phyloP scores from a whole-genome alignment of 2,888 invertebrate species.

The Hesperia comma region DNA sequence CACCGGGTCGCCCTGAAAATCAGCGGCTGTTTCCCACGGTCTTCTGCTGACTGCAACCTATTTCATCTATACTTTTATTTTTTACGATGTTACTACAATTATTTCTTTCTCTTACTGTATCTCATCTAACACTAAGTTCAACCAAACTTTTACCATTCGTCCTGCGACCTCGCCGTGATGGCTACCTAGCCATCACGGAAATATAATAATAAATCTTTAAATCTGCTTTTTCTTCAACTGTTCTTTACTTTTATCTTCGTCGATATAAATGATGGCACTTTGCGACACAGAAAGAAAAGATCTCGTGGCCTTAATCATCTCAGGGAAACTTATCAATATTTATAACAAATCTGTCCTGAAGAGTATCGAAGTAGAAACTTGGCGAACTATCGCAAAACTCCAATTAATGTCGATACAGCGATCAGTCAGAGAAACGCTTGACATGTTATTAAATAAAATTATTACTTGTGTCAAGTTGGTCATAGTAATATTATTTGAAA shows the following conservation, averaged over 20 bases:
- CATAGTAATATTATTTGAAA: background rate
- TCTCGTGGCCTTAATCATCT: conserved; percentile 1
- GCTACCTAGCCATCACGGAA: too few species aligned
- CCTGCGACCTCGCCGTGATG: too few species aligned
- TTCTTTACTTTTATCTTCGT: background rate
- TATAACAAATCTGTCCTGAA: conserved; percentile 20
- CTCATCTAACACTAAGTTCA: too few species aligned
- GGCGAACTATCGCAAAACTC: conserved; percentile 18
- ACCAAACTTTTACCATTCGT: too few species aligned
- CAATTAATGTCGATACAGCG: conserved; percentile 24
- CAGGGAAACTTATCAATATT: conserved; percentile 26
- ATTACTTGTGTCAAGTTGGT: background rate
- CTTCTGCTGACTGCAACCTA: too few species aligned
- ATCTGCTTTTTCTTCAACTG: too few species aligned
- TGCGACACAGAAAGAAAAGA: background rate
- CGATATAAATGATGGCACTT: background rate
- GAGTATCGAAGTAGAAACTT: conserved; percentile 15
- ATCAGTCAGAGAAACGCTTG: conserved; percentile 10
- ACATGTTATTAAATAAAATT: conserved; percentile 3
- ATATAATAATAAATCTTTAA: too few species aligned
- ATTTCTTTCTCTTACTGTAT: too few species aligned
- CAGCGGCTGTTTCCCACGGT: too few species aligned
- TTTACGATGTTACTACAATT: too few species aligned
- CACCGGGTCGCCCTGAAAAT: too few species aligned
- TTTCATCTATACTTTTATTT: too few species aligned